A percentile compares a stretch with the other conserved stretches of the same genome.
These are phyloP conservation scores for Sarcophaga bullata DNA, from an alignment of 1,140 invertebrate genomes.

Conservation along the genomic window DNA sequence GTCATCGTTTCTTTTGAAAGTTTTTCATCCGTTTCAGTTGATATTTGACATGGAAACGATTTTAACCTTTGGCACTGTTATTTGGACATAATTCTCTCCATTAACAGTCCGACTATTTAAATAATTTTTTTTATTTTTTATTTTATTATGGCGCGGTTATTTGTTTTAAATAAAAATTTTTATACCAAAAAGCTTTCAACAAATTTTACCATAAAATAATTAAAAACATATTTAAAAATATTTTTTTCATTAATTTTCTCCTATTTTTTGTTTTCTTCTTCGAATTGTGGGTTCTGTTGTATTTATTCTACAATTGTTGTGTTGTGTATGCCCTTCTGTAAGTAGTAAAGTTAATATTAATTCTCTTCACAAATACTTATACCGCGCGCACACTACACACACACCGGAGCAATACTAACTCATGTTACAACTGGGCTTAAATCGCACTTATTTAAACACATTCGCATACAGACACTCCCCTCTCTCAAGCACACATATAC, in stretches of 20 bases:
- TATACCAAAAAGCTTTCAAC: slow-evolving; percentile 1
- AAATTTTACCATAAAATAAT: slow-evolving; percentile 25
- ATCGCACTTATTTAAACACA: background rate
- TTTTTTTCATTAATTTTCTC: background rate
- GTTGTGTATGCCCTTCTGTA: too few species aligned
- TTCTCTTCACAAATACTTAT: too few species aligned
- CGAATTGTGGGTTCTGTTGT: background rate
- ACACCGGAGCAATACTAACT: too few species aligned
- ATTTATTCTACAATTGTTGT: background rate
- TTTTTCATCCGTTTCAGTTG: too few species aligned
- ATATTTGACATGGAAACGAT: too few species aligned
- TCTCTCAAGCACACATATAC: background rate
- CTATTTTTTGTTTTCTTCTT: background rate
- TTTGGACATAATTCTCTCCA: too few species aligned
- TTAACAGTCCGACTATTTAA: too few species aligned
- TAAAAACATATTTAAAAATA: slow-evolving; percentile 21
- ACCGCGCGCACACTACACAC: too few species aligned
- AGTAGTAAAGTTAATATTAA: too few species aligned
- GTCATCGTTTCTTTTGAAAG: too few species aligned
- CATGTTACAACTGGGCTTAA: too few species aligned
- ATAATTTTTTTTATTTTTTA: background rate
- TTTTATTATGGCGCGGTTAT: background rate
- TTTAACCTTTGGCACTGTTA: too few species aligned
- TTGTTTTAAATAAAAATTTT: background rate
- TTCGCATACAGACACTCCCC: background rate